Percentiles rank a stretch among this genome's conserved stretches.
Evolutionary conservation across 2,113 vertebrate species (phyloP).

Genomic region (Cairina moschata): DNA sequence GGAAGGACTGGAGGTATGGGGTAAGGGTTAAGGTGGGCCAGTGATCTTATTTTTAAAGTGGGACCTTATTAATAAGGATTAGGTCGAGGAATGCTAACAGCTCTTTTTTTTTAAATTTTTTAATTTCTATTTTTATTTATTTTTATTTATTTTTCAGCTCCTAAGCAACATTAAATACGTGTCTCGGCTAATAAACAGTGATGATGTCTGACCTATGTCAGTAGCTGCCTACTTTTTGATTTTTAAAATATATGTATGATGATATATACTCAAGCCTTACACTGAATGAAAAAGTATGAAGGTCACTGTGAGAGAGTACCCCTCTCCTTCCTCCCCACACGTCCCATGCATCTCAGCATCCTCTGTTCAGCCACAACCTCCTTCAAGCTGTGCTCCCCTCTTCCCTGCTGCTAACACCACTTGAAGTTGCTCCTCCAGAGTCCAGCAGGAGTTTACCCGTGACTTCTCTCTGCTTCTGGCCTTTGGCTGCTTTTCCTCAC

Average conservation of each 20-base stretch:
- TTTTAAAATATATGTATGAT: neutral
- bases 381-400: neutral
- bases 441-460: neutral
- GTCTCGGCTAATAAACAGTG: neutral
- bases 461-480: neutral
- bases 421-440: neutral
- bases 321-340: fast-evolving
- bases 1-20: neutral
- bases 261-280: neutral
- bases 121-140: neutral
- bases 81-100: neutral
- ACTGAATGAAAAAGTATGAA: neutral
- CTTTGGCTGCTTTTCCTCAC: neutral
- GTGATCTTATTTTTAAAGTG: neutral
- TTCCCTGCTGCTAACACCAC: neutral
- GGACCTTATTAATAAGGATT: neutral
- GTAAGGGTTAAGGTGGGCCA: neutral
- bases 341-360: neutral
- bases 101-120: no score
- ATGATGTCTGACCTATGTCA: neutral
- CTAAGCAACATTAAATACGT: neutral
- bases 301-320: neutral
- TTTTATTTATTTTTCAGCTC: neutral
- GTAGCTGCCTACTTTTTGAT: neutral
- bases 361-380: neutral